phyloP scores from a whole-genome alignment of 2,888 invertebrate species.

The Epistrophella euchroma region DNA sequence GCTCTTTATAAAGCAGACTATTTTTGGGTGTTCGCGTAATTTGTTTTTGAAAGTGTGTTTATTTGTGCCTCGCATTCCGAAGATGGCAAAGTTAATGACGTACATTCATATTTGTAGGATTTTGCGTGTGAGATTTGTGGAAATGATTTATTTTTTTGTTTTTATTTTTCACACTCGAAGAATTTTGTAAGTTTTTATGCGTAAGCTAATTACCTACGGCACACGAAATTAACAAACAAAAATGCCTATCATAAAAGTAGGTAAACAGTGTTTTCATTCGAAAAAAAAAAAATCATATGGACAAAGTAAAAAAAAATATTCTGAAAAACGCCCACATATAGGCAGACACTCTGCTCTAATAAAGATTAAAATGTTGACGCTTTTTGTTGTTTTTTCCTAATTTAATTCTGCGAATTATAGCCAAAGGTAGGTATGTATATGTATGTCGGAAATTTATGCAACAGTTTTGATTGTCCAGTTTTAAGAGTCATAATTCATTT shows the following conservation, averaged over 20 bases:
- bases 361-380: neutral
- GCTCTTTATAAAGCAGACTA: slow-evolving; percentile 49
- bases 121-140: slow-evolving; percentile 50
- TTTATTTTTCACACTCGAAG: neutral
- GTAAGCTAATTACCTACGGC: slow-evolving; percentile 58
- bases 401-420: slow-evolving; percentile 27
- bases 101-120: slow-evolving; percentile 47
- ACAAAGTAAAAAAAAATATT: slow-evolving; percentile 62
- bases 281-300: slow-evolving; percentile 8
- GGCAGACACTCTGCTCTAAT: slow-evolving; percentile 17
- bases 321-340: slow-evolving; percentile 24
- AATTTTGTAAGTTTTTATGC: slow-evolving; percentile 45
- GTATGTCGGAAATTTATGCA: neutral
- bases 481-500: slow-evolving; percentile 57
- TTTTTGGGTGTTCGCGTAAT: slow-evolving; percentile 70
- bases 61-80: slow-evolving; percentile 68
- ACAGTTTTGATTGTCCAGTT: neutral
- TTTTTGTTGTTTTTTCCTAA: slow-evolving; percentile 26
- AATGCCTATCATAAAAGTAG: slow-evolving; percentile 43
- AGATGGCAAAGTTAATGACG: slow-evolving; percentile 69
- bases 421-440: neutral
- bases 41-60: slow-evolving; percentile 52
- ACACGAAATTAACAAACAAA: slow-evolving; percentile 60
- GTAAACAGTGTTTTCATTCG: slow-evolving; percentile 1
- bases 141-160: slow-evolving; percentile 39